Conservation (phyloP, 2,113 vertebrate genomes). For the Rhinolophus sinicus region DNA sequence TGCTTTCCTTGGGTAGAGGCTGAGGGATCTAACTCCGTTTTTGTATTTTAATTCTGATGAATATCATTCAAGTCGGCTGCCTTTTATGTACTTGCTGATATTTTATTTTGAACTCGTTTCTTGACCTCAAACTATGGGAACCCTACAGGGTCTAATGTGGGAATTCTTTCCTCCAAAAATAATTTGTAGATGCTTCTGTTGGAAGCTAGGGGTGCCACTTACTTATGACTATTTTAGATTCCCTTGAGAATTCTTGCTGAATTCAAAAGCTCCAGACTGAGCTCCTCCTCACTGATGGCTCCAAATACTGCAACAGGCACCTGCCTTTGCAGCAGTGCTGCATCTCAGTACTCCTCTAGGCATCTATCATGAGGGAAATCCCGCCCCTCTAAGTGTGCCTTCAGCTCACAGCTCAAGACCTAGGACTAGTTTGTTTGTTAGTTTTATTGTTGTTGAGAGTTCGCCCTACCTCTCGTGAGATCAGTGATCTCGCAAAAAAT, state of each 20-base stretch:
- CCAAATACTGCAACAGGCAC: not conserved
- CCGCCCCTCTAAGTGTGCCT: not conserved
- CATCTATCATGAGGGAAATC: not conserved
- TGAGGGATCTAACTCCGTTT: not conserved
- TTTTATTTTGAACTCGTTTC: not conserved
- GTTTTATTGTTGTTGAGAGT: not conserved
- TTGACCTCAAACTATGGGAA: not conserved
- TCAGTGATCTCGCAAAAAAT: not conserved
- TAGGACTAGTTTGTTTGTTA: not conserved
- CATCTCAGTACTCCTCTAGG: not conserved
- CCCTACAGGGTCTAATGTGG: not conserved
- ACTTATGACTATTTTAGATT: not conserved
- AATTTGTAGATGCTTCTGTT: slow-evolving; percentile 5
- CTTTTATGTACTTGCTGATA: not conserved
- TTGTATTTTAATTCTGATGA: not conserved
- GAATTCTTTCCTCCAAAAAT: slow-evolving; percentile 8
- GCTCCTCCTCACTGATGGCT: not conserved
- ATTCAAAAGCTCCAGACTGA: not conserved
- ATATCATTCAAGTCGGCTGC: not conserved
- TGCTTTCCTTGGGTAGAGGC: not conserved
- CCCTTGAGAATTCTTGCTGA: not conserved
- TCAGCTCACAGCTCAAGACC: not conserved
- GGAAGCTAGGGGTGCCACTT: not conserved
- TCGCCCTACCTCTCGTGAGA: not conserved
- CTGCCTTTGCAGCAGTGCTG: not conserved